A percentile compares a stretch with the other conserved stretches of the same genome.
Conservation (phyloP, 1,140 invertebrate species). For the Procambarus virginalis region DNA sequence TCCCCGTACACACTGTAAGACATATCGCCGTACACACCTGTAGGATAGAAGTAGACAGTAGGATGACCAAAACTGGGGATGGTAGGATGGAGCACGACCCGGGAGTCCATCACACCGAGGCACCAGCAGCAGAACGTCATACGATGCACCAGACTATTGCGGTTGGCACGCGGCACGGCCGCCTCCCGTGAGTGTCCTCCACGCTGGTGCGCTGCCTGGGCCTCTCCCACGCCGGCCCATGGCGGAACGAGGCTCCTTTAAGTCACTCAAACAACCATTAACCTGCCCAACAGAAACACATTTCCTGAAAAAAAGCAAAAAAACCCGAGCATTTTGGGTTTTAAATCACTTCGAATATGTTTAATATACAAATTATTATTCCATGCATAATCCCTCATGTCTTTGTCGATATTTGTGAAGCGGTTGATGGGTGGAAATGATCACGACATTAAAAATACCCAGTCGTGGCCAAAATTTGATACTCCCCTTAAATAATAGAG, state of each 20-base stretch:
- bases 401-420: too few species aligned
- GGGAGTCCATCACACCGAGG: slow-evolving; percentile 17
- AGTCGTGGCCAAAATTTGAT: too few species aligned
- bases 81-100: slow-evolving; percentile 34
- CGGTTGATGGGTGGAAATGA: too few species aligned
- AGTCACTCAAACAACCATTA: background rate
- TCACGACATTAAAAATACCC: too few species aligned
- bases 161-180: background rate
- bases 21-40: slow-evolving; percentile 6
- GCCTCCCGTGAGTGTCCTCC: background rate
- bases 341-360: too few species aligned
- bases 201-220: background rate
- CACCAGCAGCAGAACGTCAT: slow-evolving; percentile 1
- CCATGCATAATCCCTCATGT: too few species aligned
- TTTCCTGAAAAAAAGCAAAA: too few species aligned
- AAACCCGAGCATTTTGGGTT: too few species aligned
- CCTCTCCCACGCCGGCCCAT: background rate
- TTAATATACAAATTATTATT: too few species aligned
- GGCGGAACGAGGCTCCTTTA: background rate
- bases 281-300: too few species aligned
- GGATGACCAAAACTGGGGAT: slow-evolving; percentile 43
- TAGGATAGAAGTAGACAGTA: slow-evolving; percentile 50
- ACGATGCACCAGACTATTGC: background rate
- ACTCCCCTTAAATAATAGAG: too few species aligned
- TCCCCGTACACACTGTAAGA: too few species aligned